Percentiles rank a stretch among this genome's conserved stretches.
These are phyloP conservation scores for Scophthalmus maximus DNA, from an alignment of 2,113 vertebrate species.

Conservation along the genomic window DNA sequence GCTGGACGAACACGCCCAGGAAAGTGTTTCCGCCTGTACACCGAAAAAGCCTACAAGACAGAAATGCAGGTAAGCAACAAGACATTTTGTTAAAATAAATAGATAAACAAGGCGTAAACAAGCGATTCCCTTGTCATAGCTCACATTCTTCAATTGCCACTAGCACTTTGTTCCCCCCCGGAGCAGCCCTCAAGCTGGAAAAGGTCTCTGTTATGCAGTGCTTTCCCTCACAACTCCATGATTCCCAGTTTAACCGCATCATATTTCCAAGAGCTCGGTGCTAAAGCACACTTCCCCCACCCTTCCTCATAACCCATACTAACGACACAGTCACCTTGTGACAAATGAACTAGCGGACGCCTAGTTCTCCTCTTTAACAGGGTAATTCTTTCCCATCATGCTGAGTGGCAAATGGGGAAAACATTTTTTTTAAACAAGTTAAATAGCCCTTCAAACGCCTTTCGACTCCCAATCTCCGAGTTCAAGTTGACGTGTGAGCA, in stretches of 20 bases:
- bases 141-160: slow-evolving; percentile 24
- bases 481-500: slow-evolving; percentile 61
- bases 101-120: slow-evolving; percentile 23
- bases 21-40: slow-evolving; percentile 96
- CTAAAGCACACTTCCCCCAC: slow-evolving; percentile 27
- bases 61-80: slow-evolving; percentile 92
- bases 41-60: slow-evolving; percentile 97
- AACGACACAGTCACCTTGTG: slow-evolving; percentile 44
- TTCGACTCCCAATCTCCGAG: slow-evolving; percentile 29
- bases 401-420: slow-evolving; percentile 39
- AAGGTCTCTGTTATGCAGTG: slow-evolving; percentile 43
- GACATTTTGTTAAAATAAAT: neutral
- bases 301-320: slow-evolving; percentile 38
- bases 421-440: slow-evolving; percentile 66
- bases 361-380: slow-evolving; percentile 54
- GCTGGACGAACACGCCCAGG: slow-evolving; percentile 94
- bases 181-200: slow-evolving; percentile 40
- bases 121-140: slow-evolving; percentile 19
- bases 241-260: slow-evolving; percentile 43
- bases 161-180: slow-evolving; percentile 30
- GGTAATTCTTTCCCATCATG: slow-evolving; percentile 65
- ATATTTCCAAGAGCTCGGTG: slow-evolving; percentile 28
- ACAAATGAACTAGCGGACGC: slow-evolving; percentile 63
- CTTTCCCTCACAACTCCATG: slow-evolving; percentile 35
- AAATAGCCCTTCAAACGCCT: slow-evolving; percentile 71